These are phyloP conservation scores for Cheilosia scutellata DNA, from an alignment of 2,888 invertebrate genomes.

Conservation along the genomic window DNA sequence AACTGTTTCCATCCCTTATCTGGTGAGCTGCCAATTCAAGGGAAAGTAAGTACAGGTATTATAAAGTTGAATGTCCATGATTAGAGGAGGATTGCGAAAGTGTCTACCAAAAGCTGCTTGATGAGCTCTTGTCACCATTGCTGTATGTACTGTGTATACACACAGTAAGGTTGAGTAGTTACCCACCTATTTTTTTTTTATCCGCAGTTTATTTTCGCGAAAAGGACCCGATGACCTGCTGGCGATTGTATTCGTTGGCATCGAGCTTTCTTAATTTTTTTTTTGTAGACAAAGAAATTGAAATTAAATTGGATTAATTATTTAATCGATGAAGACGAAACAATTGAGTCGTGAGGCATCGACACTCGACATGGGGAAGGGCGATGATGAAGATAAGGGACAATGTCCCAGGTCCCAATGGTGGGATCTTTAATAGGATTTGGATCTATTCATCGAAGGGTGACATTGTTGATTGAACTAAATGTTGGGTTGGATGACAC, in stretches of 20 bases:
- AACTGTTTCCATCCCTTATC: slow-evolving; percentile 37
- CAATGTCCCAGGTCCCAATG: background rate
- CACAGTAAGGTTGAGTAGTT: slow-evolving; percentile 19
- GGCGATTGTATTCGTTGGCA: slow-evolving; percentile 34
- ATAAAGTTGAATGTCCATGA: slow-evolving; percentile 61
- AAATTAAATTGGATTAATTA: slow-evolving; percentile 73
- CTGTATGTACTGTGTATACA: slow-evolving; percentile 17
- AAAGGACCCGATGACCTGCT: slow-evolving; percentile 31
- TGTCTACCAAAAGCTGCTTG: slow-evolving; percentile 46
- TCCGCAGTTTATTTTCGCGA: slow-evolving; percentile 20
- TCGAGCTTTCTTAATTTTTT: background rate
- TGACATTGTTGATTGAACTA: slow-evolving; percentile 33
- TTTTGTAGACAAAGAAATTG: slow-evolving; percentile 39
- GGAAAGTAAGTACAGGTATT: background rate
- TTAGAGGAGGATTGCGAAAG: slow-evolving; percentile 37
- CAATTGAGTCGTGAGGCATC: slow-evolving; percentile 54
- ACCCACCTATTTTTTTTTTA: slow-evolving; percentile 1
- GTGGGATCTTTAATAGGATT: slow-evolving; percentile 58
- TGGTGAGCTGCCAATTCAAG: background rate
- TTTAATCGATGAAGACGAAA: slow-evolving; percentile 69
- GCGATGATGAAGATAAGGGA: background rate
- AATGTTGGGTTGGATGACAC: slow-evolving; percentile 8
- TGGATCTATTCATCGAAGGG: background rate
- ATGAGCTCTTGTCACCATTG: slow-evolving; percentile 49
- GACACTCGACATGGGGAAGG: background rate